Evolutionary conservation across 2,113 vertebrate genomes (phyloP).

Genomic region (Rhynchopsitta pachyrhyncha): DNA sequence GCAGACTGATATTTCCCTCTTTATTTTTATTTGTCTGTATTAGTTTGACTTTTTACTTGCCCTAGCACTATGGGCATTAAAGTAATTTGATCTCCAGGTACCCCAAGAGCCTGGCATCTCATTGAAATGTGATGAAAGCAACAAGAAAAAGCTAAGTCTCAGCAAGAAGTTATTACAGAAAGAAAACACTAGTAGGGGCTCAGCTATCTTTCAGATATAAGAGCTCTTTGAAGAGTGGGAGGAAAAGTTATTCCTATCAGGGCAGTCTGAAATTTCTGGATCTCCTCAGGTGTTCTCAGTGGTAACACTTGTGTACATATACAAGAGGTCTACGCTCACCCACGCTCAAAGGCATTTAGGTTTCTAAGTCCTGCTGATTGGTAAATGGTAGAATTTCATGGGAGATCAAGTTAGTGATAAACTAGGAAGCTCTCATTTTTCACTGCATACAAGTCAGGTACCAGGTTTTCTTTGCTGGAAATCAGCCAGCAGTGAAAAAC

Average conservation of each 20-base stretch:
- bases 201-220: background rate
- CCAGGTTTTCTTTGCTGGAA: background rate
- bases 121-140: background rate
- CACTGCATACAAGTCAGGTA: background rate
- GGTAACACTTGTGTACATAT: background rate
- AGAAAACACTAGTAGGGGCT: background rate
- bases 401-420: background rate
- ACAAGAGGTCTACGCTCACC: background rate
- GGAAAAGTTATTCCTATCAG: background rate
- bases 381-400: background rate
- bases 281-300: background rate
- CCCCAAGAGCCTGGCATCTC: background rate
- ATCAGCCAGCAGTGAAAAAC: background rate
- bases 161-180: background rate
- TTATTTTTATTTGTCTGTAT: background rate
- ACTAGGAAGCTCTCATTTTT: background rate
- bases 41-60: background rate
- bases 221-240: background rate
- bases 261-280: background rate
- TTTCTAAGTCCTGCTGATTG: background rate
- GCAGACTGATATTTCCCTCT: background rate
- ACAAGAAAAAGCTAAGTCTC: background rate
- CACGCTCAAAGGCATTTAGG: background rate
- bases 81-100: background rate
- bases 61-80: background rate